A percentile compares a stretch with the other conserved stretches of the same genome.
Evolutionary conservation across 2,888 invertebrate genomes (phyloP).

Genomic region (Allygus modestus): DNA sequence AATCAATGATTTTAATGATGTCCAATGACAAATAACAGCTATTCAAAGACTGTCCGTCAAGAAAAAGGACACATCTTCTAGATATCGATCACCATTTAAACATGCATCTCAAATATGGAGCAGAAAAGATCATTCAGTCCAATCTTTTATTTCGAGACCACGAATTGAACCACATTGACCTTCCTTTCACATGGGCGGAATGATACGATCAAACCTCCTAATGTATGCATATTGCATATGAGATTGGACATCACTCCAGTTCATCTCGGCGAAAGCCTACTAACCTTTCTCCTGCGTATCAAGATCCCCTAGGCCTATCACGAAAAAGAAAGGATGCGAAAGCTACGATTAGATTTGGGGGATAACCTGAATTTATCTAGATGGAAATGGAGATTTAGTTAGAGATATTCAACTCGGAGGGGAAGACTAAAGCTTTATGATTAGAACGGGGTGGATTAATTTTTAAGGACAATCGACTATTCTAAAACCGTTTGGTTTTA

Average conservation of each 20-base stretch:
- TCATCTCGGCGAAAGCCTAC: slow-evolving; percentile 16
- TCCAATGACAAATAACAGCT: too few species aligned
- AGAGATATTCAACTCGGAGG: neutral
- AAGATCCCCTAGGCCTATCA: neutral
- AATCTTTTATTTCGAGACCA: neutral
- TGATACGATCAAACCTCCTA: neutral
- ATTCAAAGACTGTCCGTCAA: too few species aligned
- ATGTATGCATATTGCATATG: neutral
- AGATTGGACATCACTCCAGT: neutral
- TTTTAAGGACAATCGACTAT: too few species aligned
- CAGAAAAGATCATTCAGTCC: too few species aligned
- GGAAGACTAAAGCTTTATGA: neutral
- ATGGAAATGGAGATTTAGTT: neutral
- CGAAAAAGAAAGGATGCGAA: slow-evolving; percentile 6
- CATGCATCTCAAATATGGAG: too few species aligned
- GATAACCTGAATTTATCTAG: neutral
- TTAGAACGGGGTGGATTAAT: too few species aligned
- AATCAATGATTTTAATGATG: too few species aligned
- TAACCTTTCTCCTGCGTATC: neutral
- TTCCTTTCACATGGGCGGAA: slow-evolving; percentile 1
- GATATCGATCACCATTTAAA: too few species aligned
- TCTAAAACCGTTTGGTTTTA: too few species aligned
- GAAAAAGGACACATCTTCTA: too few species aligned
- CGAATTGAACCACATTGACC: neutral
- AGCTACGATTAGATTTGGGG: neutral